phyloP scores from a whole-genome alignment of 2,797 vertebrate genomes.

The Benthosema pterotum region DNA sequence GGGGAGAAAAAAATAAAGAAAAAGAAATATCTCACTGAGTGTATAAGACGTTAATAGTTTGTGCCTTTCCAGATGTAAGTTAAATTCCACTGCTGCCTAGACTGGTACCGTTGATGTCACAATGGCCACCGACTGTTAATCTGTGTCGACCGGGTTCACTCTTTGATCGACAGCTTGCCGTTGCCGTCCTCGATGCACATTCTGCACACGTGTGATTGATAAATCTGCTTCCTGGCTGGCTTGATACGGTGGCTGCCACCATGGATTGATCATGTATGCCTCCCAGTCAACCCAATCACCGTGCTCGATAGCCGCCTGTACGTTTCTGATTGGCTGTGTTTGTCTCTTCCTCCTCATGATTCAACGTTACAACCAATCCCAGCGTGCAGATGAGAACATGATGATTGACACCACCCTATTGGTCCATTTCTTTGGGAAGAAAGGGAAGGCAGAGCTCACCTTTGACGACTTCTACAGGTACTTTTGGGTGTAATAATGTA shows the following conservation, averaged over 20 bases:
- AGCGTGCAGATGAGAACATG: conserved; percentile 92
- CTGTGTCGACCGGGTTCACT: conserved; percentile 35
- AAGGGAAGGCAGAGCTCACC: conserved; percentile 96
- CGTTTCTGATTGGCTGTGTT: conserved; percentile 27
- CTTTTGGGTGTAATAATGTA: background rate
- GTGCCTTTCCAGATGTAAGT: background rate
- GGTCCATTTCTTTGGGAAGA: conserved; percentile 98
- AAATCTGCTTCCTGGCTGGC: conserved; percentile 53
- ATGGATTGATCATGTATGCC: conserved; percentile 53
- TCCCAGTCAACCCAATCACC: conserved; percentile 32
- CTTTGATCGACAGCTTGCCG: conserved; percentile 37
- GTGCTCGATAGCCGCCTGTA: conserved; percentile 16
- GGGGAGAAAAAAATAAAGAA: too few relatives aligned
- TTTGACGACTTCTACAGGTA: conserved; percentile 93
- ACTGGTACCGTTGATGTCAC: conserved; percentile 47
- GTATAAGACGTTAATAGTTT: background rate
- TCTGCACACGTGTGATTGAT: conserved; percentile 45
- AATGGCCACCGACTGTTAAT: conserved; percentile 41
- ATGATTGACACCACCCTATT: conserved; percentile 93
- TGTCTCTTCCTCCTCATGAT: conserved; percentile 18
- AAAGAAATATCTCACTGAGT: background rate
- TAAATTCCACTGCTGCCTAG: conserved; percentile 41
- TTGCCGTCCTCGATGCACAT: conserved; percentile 31
- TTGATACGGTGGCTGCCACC: conserved; percentile 43
- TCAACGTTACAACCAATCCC: conserved; percentile 59